These are phyloP conservation scores for Watsonalla binaria DNA, from an alignment of 2,888 invertebrate species.

Conservation along the genomic window DNA sequence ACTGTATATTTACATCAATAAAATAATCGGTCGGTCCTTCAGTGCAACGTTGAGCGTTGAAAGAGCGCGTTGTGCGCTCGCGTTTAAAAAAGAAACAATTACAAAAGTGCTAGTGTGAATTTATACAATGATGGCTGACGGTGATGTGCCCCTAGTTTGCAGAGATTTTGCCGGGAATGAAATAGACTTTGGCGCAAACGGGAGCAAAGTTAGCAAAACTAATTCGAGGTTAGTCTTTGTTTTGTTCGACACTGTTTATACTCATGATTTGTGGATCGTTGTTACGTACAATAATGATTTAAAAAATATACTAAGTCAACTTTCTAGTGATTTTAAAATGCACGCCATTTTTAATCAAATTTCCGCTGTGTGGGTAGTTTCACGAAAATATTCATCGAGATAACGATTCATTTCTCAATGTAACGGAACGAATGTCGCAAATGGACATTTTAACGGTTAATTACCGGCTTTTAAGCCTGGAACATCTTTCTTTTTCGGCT, in stretches of 20 bases:
- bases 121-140: slow-evolving; percentile 60
- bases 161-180: slow-evolving; percentile 63
- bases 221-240: slow-evolving; percentile 62
- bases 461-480: too few relatives aligned
- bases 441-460: too few relatives aligned
- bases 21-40: slow-evolving; percentile 53
- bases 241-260: too few relatives aligned
- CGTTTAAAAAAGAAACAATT: slow-evolving; percentile 15
- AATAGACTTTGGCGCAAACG: slow-evolving; percentile 63
- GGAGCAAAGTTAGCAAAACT: slow-evolving; percentile 57
- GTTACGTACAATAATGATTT: neutral
- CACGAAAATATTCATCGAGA: too few relatives aligned
- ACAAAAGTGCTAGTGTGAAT: slow-evolving; percentile 20
- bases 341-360: too few relatives aligned
- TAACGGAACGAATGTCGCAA: too few relatives aligned
- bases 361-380: too few relatives aligned
- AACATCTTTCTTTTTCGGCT: neutral
- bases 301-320: too few relatives aligned
- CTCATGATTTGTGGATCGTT: neutral
- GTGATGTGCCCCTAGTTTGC: slow-evolving; percentile 66
- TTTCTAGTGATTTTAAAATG: too few relatives aligned
- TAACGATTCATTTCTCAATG: too few relatives aligned
- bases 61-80: slow-evolving; percentile 19
- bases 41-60: slow-evolving; percentile 50
- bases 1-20: slow-evolving; percentile 66